Percentiles rank a stretch among this genome's conserved stretches.
Evolutionary conservation across 2,797 vertebrate genomes (phyloP).

Genomic region (Merluccius polli): DNA sequence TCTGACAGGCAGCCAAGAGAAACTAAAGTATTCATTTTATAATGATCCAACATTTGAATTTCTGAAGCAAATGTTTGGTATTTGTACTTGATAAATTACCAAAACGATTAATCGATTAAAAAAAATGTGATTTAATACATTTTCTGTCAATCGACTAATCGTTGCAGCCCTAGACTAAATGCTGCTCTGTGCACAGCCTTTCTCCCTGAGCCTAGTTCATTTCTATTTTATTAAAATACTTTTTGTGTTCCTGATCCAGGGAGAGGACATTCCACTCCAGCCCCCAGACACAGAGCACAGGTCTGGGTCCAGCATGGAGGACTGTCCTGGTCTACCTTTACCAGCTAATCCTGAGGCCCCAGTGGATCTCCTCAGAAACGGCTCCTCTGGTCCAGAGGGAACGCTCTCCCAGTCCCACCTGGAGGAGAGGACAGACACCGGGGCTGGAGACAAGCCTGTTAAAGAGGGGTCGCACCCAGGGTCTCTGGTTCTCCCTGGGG

Average conservation of each 20-base stretch:
- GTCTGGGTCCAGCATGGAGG: slow-evolving; percentile 21
- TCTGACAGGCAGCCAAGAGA: too few relatives aligned
- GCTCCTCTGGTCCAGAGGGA: slow-evolving; percentile 23
- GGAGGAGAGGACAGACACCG: slow-evolving; percentile 30
- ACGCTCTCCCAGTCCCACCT: slow-evolving; percentile 3
- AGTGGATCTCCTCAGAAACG: background rate
- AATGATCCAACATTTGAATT: too few relatives aligned
- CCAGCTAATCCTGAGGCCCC: slow-evolving; percentile 12
- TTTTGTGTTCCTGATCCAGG: slow-evolving; percentile 40
- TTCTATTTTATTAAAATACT: background rate
- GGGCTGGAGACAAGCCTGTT: slow-evolving; percentile 27
- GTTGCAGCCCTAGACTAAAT: too few relatives aligned
- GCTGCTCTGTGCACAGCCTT: background rate
- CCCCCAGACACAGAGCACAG: slow-evolving; percentile 30
- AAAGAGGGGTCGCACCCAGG: slow-evolving; percentile 33
- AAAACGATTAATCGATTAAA: too few relatives aligned
- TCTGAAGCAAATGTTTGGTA: too few relatives aligned
- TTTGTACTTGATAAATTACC: too few relatives aligned
- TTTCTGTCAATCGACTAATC: too few relatives aligned
- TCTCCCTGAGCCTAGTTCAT: background rate
- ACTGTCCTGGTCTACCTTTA: slow-evolving; percentile 19
- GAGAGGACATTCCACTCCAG: slow-evolving; percentile 34
- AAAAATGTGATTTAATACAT: too few relatives aligned
- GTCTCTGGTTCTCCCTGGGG: slow-evolving; percentile 14
- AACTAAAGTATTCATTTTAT: too few relatives aligned